Evolutionary conservation across 2,113 vertebrate genomes (phyloP).

Genomic region (Ammodytes dubius): DNA sequence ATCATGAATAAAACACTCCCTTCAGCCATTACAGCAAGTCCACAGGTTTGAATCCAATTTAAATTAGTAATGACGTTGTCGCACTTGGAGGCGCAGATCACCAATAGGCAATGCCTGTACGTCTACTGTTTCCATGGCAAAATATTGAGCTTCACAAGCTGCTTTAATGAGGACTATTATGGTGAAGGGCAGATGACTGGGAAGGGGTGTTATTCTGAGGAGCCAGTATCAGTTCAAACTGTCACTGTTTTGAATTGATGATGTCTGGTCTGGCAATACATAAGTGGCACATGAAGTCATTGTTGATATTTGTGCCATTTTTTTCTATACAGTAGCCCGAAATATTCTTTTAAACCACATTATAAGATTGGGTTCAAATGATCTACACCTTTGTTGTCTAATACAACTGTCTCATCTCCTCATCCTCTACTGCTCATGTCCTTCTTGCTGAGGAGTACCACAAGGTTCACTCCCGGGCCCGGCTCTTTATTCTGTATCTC

Average conservation of each 20-base stretch:
- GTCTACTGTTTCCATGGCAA: constrained; percentile 52
- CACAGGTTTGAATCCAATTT: neutral
- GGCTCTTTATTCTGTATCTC: neutral
- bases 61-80: constrained; percentile 11
- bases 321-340: neutral
- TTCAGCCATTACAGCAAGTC: neutral
- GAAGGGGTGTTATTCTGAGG: constrained; percentile 25
- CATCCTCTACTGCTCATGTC: neutral
- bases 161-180: constrained; percentile 13
- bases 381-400: neutral
- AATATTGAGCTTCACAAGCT: constrained; percentile 14
- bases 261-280: neutral
- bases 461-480: neutral
- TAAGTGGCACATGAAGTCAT: no score
- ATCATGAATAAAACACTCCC: constrained; percentile 19
- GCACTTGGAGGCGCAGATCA: constrained; percentile 9
- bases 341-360: neutral
- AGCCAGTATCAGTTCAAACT: constrained; percentile 1
- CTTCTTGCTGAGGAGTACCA: neutral
- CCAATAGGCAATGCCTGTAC: constrained; percentile 1
- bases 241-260: neutral
- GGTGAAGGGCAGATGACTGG: neutral
- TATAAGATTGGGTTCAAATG: neutral
- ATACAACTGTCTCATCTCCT: neutral
- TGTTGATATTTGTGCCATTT: neutral